Evolutionary conservation across 2,797 vertebrate species (phyloP), one percentile per base, ranked within the genome.

Genomic region (Coregonus ussuriensis): DNA sequence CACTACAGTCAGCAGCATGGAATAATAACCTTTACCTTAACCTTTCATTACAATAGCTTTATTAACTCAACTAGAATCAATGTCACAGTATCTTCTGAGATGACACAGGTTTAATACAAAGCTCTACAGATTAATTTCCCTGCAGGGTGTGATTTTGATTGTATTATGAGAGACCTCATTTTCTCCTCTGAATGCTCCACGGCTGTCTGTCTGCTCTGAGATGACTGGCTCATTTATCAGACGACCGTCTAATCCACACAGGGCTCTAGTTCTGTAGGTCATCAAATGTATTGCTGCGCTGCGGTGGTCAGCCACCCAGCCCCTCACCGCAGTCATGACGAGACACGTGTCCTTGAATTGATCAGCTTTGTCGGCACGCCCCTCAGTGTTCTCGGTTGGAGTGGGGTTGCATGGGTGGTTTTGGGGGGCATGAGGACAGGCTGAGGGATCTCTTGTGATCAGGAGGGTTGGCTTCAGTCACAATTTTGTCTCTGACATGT

Each of bases 301-400:
- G 70, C 70, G 0, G 41, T 3, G 0, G 41, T 1, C 1, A 9
- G 41, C 41, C 1, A 9, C 41, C 7, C 41, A 11, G 41, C 41
- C 9, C 9, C 9, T 16, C 5, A 51, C 21, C 7, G 25, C 75
- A 63, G 74, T 81, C 87, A 82, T 72, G 78, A 77, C 75, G 81
- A 74, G 74, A 29, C 84, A 79, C 86, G 82, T 88, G 89, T 83
- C 87, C 87, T 90, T 86, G 86, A 86, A 87, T 88, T 4, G 77
- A 90, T 87, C 53, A 79, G 68, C 71, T 73, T 72, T 67, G 74
- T 83, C 51, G 76, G 72, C 77, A 79, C 69, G 2, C 83, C 80
- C 35, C 51, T 21, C 41, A 47, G 41, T 3, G 41, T 47, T 47
- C 41, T 9, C 9, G 41, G 41, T 33, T 3, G 33, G 33, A 33